Evolutionary conservation across 2,113 vertebrate genomes (phyloP).

Genomic region (Irena cyanogastra): DNA sequence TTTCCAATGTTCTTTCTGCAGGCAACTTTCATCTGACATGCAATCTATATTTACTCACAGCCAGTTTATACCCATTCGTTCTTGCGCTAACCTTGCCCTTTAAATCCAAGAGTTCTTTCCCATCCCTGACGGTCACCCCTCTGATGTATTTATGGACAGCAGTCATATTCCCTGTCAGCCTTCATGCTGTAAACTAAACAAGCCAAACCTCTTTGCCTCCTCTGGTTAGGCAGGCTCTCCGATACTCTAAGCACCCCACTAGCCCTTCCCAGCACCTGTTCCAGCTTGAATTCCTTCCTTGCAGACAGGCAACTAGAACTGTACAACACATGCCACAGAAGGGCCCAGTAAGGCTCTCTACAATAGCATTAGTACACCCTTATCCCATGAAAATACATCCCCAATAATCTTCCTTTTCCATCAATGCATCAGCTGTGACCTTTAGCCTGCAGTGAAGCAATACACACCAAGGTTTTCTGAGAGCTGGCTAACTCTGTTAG

Average conservation of each 20-base stretch:
- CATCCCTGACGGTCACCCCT: not conserved
- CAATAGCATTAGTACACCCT: not conserved
- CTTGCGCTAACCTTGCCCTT: constrained; percentile 56
- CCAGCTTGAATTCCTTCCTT: constrained; percentile 28
- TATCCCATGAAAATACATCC: not conserved
- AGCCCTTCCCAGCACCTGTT: constrained; percentile 62
- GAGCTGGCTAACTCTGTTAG: not conserved
- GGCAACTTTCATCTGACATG: not conserved
- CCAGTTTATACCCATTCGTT: not conserved
- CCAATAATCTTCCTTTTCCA: constrained; percentile 38
- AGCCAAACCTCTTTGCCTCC: not conserved
- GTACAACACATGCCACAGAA: not conserved
- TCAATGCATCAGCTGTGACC: not conserved
- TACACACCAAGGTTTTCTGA: not conserved
- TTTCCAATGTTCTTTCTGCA: not conserved
- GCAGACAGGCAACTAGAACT: not conserved
- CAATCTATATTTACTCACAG: constrained; percentile 8
- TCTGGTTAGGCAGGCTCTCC: not conserved
- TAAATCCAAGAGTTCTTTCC: not conserved
- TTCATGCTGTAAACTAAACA: constrained; percentile 21
- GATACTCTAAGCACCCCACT: not conserved
- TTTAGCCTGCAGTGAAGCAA: not conserved
- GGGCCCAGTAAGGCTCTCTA: not conserved
- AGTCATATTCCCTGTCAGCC: not conserved
- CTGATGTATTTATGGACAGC: constrained; percentile 56